A percentile compares a stretch with the other conserved stretches of the same genome.
Conservation (phyloP, 2,113 vertebrate species). For the Pygoscelis adeliae region DNA sequence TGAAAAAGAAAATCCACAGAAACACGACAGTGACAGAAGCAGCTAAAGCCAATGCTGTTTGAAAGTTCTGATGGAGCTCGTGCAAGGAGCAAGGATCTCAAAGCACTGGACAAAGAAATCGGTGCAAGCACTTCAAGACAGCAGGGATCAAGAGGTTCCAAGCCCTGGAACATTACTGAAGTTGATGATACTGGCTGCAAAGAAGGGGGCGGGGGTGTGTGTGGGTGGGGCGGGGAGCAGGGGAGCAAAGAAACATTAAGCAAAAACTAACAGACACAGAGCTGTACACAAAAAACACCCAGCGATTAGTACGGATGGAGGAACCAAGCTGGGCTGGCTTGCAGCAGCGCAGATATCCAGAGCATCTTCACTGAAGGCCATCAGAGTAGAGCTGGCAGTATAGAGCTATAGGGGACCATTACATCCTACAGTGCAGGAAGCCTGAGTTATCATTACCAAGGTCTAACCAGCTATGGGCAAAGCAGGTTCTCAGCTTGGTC, state of each 20-base stretch:
- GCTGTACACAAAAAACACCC: neutral
- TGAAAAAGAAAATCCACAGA: neutral
- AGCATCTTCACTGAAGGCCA: neutral
- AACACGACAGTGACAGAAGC: rapidly evolving
- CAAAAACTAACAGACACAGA: neutral
- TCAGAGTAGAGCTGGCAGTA: neutral
- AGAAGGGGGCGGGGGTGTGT: neutral
- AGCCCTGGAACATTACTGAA: neutral
- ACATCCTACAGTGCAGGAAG: neutral
- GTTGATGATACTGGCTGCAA: neutral
- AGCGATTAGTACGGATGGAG: neutral
- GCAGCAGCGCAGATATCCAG: neutral
- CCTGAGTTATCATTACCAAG: neutral
- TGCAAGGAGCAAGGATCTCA: neutral
- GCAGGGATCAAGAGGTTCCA: neutral
- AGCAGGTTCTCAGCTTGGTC: neutral
- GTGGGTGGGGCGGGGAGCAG: too few species aligned
- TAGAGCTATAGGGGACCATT: neutral
- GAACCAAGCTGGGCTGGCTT: neutral
- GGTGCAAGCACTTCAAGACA: neutral
- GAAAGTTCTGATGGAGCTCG: neutral
- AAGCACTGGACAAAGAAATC: neutral
- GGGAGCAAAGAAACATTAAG: neutral
- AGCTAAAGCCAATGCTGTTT: neutral
- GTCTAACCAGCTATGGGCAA: neutral